Evolutionary conservation across 2,113 vertebrate genomes (phyloP).

Genomic region (Tauraco erythrolophus): DNA sequence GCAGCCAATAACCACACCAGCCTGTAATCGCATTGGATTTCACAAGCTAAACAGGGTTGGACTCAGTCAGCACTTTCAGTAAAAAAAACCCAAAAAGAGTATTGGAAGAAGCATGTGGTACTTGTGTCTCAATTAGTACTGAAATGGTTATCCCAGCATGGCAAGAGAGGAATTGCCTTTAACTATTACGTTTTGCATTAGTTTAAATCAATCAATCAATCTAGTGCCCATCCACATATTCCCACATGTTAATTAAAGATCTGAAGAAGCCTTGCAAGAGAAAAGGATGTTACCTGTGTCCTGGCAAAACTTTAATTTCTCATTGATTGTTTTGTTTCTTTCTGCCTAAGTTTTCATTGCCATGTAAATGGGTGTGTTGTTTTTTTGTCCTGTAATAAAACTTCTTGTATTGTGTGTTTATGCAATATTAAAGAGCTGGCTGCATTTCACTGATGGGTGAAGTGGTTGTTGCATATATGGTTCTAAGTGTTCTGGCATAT

Average conservation of each 20-base stretch:
- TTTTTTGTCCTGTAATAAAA: slow-evolving; percentile 21
- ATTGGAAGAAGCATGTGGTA: not conserved
- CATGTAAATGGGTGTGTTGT: not conserved
- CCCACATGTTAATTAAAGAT: not conserved
- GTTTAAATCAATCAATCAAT: not conserved
- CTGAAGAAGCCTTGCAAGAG: slow-evolving; percentile 18
- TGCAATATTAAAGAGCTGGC: not conserved
- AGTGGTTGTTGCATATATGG: not conserved
- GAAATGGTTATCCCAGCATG: not conserved
- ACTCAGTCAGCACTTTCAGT: not conserved
- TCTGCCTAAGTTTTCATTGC: not conserved
- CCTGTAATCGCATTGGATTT: slow-evolving; percentile 41
- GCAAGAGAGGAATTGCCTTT: not conserved
- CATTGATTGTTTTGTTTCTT: not conserved
- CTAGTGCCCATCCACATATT: not conserved
- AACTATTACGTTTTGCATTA: not conserved
- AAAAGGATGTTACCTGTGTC: slow-evolving; percentile 68
- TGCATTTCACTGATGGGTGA: slow-evolving; percentile 13
- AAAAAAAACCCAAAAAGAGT: too few relatives aligned
- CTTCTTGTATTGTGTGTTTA: not conserved
- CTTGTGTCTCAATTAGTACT: not conserved
- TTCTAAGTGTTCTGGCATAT: not conserved
- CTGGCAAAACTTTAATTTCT: slow-evolving; percentile 36
- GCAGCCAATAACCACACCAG: slow-evolving; percentile 34
- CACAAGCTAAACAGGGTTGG: slow-evolving; percentile 67